These are phyloP conservation scores for Podarcis lilfordi DNA, from an alignment of 2,797 vertebrate species.

Conservation along the genomic window DNA sequence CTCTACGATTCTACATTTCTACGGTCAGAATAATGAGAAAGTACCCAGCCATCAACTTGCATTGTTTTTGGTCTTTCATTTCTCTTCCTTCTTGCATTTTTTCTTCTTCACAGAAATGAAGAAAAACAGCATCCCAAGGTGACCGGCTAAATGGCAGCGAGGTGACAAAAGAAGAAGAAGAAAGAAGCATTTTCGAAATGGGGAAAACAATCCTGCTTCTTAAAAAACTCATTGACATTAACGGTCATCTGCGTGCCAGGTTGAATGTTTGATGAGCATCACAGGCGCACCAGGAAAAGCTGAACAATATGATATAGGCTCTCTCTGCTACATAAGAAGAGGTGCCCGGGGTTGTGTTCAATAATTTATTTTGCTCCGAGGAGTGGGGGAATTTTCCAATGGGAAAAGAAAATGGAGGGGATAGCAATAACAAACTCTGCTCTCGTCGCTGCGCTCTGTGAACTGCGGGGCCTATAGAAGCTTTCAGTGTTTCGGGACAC, in stretches of 20 bases:
- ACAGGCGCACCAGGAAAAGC: neutral
- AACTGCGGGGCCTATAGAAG: slow-evolving; percentile 47
- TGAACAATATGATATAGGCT: slow-evolving; percentile 15
- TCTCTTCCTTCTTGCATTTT: neutral
- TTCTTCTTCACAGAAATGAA: neutral
- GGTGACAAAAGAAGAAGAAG: neutral
- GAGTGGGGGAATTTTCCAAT: slow-evolving; percentile 45
- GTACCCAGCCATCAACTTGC: neutral
- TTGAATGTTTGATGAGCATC: slow-evolving; percentile 21
- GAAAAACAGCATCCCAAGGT: neutral
- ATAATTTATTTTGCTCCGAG: slow-evolving; percentile 62
- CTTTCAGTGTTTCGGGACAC: slow-evolving; percentile 59
- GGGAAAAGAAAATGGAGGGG: slow-evolving; percentile 53
- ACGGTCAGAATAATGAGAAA: no score
- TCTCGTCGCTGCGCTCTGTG: slow-evolving; percentile 6
- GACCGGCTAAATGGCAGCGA: neutral
- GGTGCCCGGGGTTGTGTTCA: slow-evolving; percentile 46
- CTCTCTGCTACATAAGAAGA: slow-evolving; percentile 31
- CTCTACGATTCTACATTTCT: no score
- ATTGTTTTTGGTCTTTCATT: neutral
- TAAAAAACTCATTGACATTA: slow-evolving; percentile 14
- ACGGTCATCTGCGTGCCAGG: neutral
- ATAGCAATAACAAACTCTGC: neutral
- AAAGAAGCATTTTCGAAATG: neutral
- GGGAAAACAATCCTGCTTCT: neutral